Evolutionary conservation across 2,888 invertebrate species (phyloP).

Genomic region (Eretmocerus hayati): DNA sequence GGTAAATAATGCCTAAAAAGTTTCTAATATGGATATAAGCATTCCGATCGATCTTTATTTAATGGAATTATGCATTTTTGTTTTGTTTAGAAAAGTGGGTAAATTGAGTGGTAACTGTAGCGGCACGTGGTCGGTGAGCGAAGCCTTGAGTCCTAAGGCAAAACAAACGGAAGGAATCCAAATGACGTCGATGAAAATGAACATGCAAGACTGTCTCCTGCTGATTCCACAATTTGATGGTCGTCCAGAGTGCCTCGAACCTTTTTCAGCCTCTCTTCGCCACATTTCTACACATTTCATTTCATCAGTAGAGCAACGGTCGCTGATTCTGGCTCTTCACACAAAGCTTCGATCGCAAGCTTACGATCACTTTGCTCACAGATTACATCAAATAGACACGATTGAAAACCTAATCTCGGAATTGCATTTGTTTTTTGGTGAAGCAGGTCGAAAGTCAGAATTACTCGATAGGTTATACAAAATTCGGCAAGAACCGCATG

Average conservation of each 20-base stretch:
- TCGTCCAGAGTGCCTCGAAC: conserved; percentile 1
- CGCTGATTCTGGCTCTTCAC: conserved; percentile 9
- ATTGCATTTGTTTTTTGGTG: conserved; percentile 2
- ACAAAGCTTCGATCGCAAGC: conserved; percentile 7
- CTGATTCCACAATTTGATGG: conserved; percentile 19
- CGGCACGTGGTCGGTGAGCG: too few relatives aligned
- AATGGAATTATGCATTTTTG: too few relatives aligned
- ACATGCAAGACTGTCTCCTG: conserved; percentile 8
- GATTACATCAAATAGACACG: conserved; percentile 3
- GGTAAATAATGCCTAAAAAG: too few relatives aligned
- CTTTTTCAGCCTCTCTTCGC: conserved; percentile 8
- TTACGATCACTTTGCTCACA: not conserved
- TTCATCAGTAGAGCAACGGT: not conserved
- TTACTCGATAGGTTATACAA: conserved; percentile 1
- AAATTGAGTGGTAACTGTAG: too few relatives aligned
- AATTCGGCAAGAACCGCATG: not conserved
- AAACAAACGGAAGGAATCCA: too few relatives aligned
- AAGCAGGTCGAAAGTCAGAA: not conserved
- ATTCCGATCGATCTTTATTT: too few relatives aligned
- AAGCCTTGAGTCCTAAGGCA: too few relatives aligned
- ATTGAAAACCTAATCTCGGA: conserved; percentile 5
- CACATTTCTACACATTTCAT: conserved; percentile 2
- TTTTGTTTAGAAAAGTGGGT: too few relatives aligned
- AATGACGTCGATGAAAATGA: too few relatives aligned
- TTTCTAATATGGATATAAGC: too few relatives aligned